Percentiles rank a stretch among this genome's conserved stretches.
phyloP scores from a whole-genome alignment of 92 coral and sea anemone genomes.

The Epizoanthus fatuus region DNA sequence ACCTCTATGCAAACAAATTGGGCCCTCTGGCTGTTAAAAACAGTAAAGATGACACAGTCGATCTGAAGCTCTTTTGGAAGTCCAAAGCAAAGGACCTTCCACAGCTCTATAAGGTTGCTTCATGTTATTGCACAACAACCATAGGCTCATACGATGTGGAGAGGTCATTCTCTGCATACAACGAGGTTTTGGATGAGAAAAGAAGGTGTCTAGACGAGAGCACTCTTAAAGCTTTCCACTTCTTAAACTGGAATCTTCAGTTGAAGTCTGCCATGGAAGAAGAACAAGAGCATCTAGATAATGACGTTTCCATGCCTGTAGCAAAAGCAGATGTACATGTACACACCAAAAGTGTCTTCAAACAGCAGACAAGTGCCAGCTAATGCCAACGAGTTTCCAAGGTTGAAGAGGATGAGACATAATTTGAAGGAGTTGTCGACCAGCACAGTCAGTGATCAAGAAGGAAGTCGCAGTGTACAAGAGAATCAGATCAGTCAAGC shows the following conservation, averaged over 20 bases:
- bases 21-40: slow-evolving; percentile 59
- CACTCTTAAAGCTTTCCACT: slow-evolving; percentile 56
- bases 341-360: neutral
- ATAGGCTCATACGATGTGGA: slow-evolving; percentile 75
- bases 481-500: too few species aligned
- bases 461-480: neutral
- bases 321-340: slow-evolving; percentile 15
- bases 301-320: neutral
- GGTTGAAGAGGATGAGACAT: slow-evolving; percentile 27
- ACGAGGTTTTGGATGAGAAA: slow-evolving; percentile 46
- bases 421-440: slow-evolving; percentile 10
- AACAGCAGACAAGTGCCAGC: slow-evolving; percentile 17
- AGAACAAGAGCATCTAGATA: slow-evolving; percentile 5
- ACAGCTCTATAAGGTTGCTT: slow-evolving; percentile 59
- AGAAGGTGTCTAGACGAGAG: slow-evolving; percentile 43
- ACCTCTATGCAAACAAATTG: slow-evolving; percentile 27
- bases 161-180: slow-evolving; percentile 57
- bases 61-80: slow-evolving; percentile 68
- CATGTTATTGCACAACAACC: slow-evolving; percentile 56
- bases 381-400: slow-evolving; percentile 43
- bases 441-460: neutral
- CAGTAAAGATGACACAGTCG: slow-evolving; percentile 42
- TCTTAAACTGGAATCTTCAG: slow-evolving; percentile 68
- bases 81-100: slow-evolving; percentile 69
- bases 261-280: slow-evolving; percentile 44